Evolutionary conservation across 2,113 vertebrate genomes (phyloP), one percentile per base, ranked within the genome.

Genomic region (Charina bottae): DNA sequence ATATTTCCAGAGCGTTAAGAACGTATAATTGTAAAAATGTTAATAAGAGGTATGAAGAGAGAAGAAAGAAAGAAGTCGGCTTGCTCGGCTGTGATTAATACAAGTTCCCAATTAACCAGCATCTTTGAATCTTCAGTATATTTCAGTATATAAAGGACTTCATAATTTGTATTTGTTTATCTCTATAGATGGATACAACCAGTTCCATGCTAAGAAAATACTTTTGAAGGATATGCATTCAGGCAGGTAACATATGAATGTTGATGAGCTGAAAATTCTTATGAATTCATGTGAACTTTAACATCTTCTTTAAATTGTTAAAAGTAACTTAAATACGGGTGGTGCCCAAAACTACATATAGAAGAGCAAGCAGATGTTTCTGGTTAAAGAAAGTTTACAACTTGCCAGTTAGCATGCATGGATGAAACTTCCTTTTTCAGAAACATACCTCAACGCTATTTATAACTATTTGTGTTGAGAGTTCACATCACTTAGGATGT

Each of bases 341-440:
- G 28, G 88, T 53, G 42, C 64, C 46, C 59, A 89, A 53, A 89
- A 64, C 15, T 89, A 72, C 26, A 53, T 15, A 37, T 53, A 19
- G 60, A 54, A n/a, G 2, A 54, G 4, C 88, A 89, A 88, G 53
- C 88, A 89, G 88, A 21, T 89, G 88, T 89, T 89, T 89, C 88
- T 89, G 62, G 60, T 89, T 64, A 54, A 89, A 53, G 60, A 68
- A 89, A 68, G 26, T 54, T 89, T 89, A 28, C 49, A 68, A n/a
- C 15, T 89, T 72, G 19, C 64, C 28, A 15, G 56, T 42, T 88
- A 89, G 17, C 28, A 89, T 89, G 62, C 88, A 89, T 89, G 60
- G 62, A 72, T 89, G 88, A 72, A 89, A 72, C 88, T 89, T 89
- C 60, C 88, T 89, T 89, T 89, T 89, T 64, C 72, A 89, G 13